phyloP scores from a whole-genome alignment of 2,797 vertebrate species.

The Rhinoraja longicauda region DNA sequence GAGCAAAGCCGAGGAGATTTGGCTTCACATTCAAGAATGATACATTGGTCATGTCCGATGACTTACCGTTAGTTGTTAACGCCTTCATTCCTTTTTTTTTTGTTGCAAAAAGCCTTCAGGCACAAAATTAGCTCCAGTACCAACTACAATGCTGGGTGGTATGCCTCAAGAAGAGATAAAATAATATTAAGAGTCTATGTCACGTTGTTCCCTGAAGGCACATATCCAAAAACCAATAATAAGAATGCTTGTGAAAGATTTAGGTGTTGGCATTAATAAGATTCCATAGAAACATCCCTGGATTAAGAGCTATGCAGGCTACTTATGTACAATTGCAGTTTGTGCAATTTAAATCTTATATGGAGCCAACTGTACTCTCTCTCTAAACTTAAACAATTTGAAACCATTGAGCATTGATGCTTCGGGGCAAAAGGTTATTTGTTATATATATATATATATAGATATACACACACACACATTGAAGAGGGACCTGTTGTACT shows the following conservation, averaged over 20 bases:
- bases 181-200: slow-evolving; percentile 7
- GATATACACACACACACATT: too few species aligned
- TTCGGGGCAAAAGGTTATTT: background rate
- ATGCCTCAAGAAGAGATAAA: background rate
- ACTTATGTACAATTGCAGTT: background rate
- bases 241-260: slow-evolving; percentile 31
- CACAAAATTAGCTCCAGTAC: background rate
- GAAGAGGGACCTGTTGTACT: too few species aligned
- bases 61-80: background rate
- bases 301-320: background rate
- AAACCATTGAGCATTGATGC: background rate
- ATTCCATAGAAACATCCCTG: slow-evolving; percentile 18
- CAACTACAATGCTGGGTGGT: background rate
- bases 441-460: background rate
- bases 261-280: slow-evolving; percentile 32
- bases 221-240: slow-evolving; percentile 2
- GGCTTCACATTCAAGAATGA: background rate
- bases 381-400: slow-evolving; percentile 16
- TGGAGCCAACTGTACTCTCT: background rate
- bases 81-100: background rate
- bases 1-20: background rate
- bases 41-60: background rate
- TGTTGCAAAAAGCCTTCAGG: background rate
- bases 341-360: background rate
- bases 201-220: background rate